phyloP scores from a whole-genome alignment of 1,140 invertebrate genomes.

The Drosophila triauraria region DNA sequence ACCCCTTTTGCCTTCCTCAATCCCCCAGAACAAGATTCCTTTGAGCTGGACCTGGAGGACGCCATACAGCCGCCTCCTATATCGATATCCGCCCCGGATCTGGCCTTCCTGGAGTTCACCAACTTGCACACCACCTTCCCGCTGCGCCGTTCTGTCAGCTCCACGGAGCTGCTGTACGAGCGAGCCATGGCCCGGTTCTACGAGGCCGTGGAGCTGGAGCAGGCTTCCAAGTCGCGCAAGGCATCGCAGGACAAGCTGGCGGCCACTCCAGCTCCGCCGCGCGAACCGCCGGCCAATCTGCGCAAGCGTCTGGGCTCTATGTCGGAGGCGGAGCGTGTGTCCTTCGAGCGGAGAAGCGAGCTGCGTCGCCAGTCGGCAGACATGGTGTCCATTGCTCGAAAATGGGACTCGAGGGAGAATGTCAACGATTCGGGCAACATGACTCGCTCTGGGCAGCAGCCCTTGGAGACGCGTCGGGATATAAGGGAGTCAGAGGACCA shows the following conservation, averaged over 20 bases:
- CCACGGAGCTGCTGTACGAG: constrained; percentile 92
- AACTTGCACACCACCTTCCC: constrained; percentile 85
- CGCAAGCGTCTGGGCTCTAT: constrained; percentile 81
- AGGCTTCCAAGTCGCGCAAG: constrained; percentile 86
- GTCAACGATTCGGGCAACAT: constrained; percentile 49
- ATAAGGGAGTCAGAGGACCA: neutral
- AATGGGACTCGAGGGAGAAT: constrained; percentile 80
- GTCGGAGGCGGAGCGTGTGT: constrained; percentile 77
- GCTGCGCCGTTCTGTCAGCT: constrained; percentile 90
- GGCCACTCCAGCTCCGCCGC: neutral
- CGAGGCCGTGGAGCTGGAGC: constrained; percentile 90
- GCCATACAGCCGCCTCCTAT: constrained; percentile 90
- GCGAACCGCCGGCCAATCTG: constrained; percentile 48
- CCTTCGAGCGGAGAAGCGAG: constrained; percentile 75
- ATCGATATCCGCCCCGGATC: constrained; percentile 92
- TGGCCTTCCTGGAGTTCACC: constrained; percentile 86
- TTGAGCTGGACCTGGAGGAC: constrained; percentile 87
- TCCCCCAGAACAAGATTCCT: constrained; percentile 86
- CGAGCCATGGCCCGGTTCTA: constrained; percentile 92
- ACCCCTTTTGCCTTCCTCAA: constrained; percentile 12
- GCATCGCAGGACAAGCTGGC: constrained; percentile 51
- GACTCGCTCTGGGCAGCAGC: constrained; percentile 34
- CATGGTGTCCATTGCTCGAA: constrained; percentile 56
- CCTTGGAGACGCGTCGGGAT: constrained; percentile 12
- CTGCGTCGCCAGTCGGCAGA: constrained; percentile 77